Conservation (phyloP, 2,113 vertebrate genomes). For the Panurus biarmicus region DNA sequence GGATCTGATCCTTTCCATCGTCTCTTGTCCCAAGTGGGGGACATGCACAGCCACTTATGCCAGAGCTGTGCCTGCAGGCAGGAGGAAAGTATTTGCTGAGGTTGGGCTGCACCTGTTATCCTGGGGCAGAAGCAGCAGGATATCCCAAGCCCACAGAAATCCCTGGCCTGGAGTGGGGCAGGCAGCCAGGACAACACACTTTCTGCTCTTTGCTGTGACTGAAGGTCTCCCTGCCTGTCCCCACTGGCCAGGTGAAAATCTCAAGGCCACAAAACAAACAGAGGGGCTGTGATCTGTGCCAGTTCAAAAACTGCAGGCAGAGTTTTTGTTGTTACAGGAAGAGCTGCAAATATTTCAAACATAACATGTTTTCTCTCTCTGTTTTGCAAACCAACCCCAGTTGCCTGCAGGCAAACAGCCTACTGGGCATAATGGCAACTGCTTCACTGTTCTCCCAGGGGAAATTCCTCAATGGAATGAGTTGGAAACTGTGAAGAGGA, state of each 20-base stretch:
- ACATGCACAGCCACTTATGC: not conserved
- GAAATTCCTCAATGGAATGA: not conserved
- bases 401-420: not conserved
- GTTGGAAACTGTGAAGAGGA: not conserved
- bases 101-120: not conserved
- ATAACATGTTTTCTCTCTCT: not conserved
- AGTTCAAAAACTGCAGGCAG: not conserved
- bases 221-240: not conserved
- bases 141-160: not conserved
- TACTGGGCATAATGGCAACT: not conserved
- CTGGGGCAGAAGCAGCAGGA: not conserved
- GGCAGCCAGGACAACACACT: not conserved
- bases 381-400: not conserved
- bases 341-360: not conserved
- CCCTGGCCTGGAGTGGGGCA: not conserved
- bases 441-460: not conserved
- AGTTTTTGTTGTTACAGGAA: slow-evolving; percentile 11
- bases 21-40: not conserved
- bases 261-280: not conserved
- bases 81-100: not conserved
- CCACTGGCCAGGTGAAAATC: not conserved
- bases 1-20: not conserved
- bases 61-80: not conserved
- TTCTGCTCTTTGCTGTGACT: not conserved
- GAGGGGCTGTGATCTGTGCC: not conserved